These are phyloP conservation scores for Cryptoprocta ferox DNA, from an alignment of 2,797 vertebrate species.

Conservation along the genomic window DNA sequence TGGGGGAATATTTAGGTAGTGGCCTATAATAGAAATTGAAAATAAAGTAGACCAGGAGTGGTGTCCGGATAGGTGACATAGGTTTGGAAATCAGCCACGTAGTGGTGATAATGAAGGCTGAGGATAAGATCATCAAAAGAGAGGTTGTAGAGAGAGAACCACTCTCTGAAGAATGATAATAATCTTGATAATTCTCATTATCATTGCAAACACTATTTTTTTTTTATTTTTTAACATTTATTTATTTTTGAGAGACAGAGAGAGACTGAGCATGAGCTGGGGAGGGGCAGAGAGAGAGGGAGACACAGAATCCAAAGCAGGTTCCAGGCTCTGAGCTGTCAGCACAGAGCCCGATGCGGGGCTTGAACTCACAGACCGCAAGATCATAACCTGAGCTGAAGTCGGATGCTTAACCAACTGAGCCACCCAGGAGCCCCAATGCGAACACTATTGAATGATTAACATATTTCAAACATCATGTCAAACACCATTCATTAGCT, in stretches of 20 bases:
- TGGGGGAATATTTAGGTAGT: neutral
- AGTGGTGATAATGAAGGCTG: neutral
- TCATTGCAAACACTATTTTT: neutral
- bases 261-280: too few species aligned
- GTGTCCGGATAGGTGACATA: neutral
- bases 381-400: too few species aligned
- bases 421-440: neutral
- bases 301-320: too few species aligned
- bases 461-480: neutral
- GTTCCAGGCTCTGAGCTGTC: too few species aligned
- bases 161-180: neutral
- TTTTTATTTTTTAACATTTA: too few species aligned
- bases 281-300: too few species aligned
- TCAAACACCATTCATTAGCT: neutral
- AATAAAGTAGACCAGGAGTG: neutral
- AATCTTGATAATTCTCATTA: neutral
- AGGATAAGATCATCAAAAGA: neutral
- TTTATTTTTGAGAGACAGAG: too few species aligned
- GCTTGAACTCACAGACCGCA: too few species aligned
- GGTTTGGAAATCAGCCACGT: neutral
- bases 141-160: neutral
- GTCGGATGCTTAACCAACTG: too few species aligned
- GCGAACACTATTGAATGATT: neutral
- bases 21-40: neutral
- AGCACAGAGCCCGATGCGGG: too few species aligned